Conservation (phyloP, 2,797 vertebrate species). For the Brotula barbata region DNA sequence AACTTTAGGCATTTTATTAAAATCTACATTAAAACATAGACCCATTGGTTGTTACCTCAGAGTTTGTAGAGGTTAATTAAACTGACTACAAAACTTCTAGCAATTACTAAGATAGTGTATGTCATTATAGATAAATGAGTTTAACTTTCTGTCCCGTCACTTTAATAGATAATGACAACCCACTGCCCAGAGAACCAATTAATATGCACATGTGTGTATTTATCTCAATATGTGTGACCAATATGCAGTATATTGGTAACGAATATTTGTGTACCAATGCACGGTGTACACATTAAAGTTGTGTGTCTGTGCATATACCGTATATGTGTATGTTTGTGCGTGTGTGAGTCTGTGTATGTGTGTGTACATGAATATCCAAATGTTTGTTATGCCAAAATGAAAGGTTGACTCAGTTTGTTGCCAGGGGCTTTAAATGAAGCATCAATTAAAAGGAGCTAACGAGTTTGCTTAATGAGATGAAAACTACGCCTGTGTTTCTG, state of each 20-base stretch:
- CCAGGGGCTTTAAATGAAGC: conserved; percentile 64
- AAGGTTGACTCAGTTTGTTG: conserved; percentile 60
- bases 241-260: no score
- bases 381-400: conserved; percentile 43
- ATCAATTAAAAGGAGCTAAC: conserved; percentile 70
- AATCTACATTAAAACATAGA: no score
- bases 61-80: conserved; percentile 28
- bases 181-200: neutral
- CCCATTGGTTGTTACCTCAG: no score
- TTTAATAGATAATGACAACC: conserved; percentile 29
- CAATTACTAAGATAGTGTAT: conserved; percentile 8
- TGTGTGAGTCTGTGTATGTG: neutral
- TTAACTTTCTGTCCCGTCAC: neutral
- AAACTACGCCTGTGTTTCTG: conserved; percentile 60
- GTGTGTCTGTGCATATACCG: neutral
- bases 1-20: no score
- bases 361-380: neutral
- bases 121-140: conserved; percentile 34
- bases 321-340: neutral
- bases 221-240: neutral
- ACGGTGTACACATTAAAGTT: no score
- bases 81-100: conserved; percentile 5
- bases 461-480: conserved; percentile 74
- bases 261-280: no score
- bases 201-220: conserved; percentile 1